A percentile compares a stretch with the other conserved stretches of the same genome.
These are phyloP conservation scores for Sebastolobus alascanus DNA, from an alignment of 2,797 vertebrate species.

Conservation along the genomic window DNA sequence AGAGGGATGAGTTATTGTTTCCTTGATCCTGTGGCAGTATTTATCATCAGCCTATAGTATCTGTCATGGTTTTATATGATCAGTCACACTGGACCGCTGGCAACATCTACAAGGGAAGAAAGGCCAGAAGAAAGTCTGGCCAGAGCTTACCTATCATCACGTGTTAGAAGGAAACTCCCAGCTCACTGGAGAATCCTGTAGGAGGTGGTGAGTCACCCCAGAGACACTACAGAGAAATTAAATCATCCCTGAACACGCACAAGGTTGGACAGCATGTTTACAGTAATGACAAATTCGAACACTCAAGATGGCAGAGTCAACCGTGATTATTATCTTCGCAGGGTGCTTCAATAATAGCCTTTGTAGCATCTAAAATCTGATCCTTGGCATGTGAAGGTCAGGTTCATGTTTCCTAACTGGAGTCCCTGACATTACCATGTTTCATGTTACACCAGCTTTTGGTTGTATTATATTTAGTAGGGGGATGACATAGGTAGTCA, in stretches of 20 bases:
- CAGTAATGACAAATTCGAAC: conserved; percentile 2
- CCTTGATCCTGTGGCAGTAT: conserved; percentile 8
- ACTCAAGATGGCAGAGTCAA: neutral
- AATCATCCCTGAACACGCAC: neutral
- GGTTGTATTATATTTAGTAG: neutral
- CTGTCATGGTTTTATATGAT: neutral
- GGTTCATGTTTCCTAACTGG: neutral
- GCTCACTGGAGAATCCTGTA: neutral
- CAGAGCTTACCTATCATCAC: neutral
- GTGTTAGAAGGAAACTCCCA: conserved; percentile 5
- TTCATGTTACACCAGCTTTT: neutral
- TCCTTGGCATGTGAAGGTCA: neutral
- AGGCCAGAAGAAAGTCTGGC: conserved; percentile 13
- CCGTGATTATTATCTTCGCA: neutral
- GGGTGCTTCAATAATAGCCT: neutral
- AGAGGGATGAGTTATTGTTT: neutral
- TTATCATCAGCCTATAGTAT: neutral
- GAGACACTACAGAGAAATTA: neutral
- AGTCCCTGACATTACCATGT: neutral
- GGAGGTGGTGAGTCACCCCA: neutral
- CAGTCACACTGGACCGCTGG: neutral
- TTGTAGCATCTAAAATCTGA: neutral
- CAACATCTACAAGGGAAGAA: conserved; percentile 11
- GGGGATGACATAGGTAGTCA: no score
- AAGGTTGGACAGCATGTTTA: neutral